phyloP scores from a whole-genome alignment of 2,797 vertebrate genomes.

The Ctenochaetus hawaiiensis region DNA sequence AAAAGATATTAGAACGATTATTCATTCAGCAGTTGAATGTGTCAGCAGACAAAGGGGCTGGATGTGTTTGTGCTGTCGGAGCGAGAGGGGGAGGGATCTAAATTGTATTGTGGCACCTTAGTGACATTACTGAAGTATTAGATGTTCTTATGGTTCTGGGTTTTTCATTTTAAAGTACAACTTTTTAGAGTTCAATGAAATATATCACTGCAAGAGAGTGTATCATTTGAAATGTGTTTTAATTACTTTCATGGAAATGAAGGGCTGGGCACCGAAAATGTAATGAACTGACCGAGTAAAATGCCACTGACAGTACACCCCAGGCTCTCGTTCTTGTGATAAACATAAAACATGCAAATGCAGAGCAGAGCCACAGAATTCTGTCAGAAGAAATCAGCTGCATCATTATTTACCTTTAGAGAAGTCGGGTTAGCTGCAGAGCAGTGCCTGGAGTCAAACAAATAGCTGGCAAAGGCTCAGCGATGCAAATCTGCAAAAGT shows the following conservation, averaged over 20 bases:
- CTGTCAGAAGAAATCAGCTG: conserved; percentile 69
- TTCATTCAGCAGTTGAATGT: conserved; percentile 32
- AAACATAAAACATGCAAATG: conserved; percentile 82
- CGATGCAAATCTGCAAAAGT: conserved; percentile 52
- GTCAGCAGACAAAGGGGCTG: background rate
- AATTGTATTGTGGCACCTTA: conserved; percentile 2
- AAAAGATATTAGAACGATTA: conserved; percentile 46
- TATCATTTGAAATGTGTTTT: conserved; percentile 40
- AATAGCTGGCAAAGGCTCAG: conserved; percentile 34
- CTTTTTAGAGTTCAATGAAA: conserved; percentile 29
- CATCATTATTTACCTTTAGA: conserved; percentile 79
- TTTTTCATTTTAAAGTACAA: conserved; percentile 31
- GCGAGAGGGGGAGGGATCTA: background rate
- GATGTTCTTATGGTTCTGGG: background rate
- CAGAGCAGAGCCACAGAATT: conserved; percentile 47
- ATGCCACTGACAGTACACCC: conserved; percentile 54
- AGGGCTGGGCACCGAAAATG: conserved; percentile 1
- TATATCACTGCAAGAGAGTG: background rate
- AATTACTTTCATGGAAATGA: conserved; percentile 47
- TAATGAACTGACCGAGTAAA: conserved; percentile 71
- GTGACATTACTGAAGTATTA: no score
- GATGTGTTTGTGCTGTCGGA: background rate
- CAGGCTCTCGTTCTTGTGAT: conserved; percentile 67
- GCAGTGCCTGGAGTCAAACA: conserved; percentile 43
- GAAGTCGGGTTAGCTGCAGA: conserved; percentile 50